Evolutionary conservation across 2,113 vertebrate species (phyloP), one percentile per base, ranked within the genome.

Genomic region (Mola mola): DNA sequence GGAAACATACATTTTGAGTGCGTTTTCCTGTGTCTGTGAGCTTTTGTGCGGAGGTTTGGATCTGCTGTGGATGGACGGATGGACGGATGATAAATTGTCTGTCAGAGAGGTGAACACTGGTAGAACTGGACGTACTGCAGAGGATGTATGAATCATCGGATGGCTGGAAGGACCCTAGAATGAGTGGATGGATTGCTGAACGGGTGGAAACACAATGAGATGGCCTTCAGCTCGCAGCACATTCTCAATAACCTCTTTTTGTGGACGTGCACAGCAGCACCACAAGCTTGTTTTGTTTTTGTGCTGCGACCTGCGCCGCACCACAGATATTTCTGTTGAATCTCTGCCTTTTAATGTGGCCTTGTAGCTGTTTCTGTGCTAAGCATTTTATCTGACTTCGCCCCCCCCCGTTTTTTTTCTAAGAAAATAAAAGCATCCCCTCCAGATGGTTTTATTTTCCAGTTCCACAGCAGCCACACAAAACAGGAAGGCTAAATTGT

Each of bases 391-490:
- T 37, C 40, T 28, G 63, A 63, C 52, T 22, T 37, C 31, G 63
- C 42, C 26, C 2, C n/a, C n/a, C n/a, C n/a, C n/a, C n/a, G n/a
- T n/a, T n/a, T n/a, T n/a, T n/a, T n/a, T n/a, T n/a, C n/a, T n/a
- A n/a, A n/a, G n/a, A 44, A 61, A 72, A 83, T 50, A 69, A 44
- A 62, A 62, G 20, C 22, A 1, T 19, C 47, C 47, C 55, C 24
- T 48, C 66, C 76, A 82, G 74, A 81, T 76, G 81, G 66, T 81
- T 63, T 61, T 43, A 4, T 59, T 67, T 78, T 78, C 41, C 70
- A 41, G 20, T 33, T 48, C 60, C 44, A 2, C 49, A 15, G 24
- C 26, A 4, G 34, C 73, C 64, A 20, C 70, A 73, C 26, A 46
- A 52, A 74, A 76, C 74, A 67, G 44, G 70, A 75, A n/a, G 56